These are phyloP conservation scores for Antechinus flavipes DNA, from an alignment of 2,113 vertebrate genomes.

Conservation along the genomic window DNA sequence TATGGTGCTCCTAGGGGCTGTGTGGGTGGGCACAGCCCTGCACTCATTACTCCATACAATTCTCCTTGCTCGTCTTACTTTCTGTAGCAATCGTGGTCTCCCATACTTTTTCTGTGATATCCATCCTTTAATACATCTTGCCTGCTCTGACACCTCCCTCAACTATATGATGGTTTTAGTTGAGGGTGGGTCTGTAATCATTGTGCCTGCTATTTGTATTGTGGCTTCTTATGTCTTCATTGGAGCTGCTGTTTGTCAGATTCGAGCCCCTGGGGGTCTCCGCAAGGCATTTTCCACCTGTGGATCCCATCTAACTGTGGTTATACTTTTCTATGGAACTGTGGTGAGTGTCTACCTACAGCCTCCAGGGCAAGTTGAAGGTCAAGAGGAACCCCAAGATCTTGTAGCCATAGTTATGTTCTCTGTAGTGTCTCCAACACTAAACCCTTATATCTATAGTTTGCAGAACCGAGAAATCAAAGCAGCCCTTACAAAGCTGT, in stretches of 20 bases:
- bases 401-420: not conserved
- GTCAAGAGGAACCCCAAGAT: not conserved
- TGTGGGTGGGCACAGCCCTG: slow-evolving; percentile 42
- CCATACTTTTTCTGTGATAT: slow-evolving; percentile 56
- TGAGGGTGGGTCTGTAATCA: slow-evolving; percentile 25
- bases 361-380: not conserved
- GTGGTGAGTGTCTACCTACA: not conserved
- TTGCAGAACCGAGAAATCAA: not conserved
- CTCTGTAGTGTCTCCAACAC: not conserved
- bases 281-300: not conserved
- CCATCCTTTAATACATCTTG: not conserved
- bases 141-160: slow-evolving; percentile 17
- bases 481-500: not conserved
- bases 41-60: slow-evolving; percentile 44
- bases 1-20: not conserved
- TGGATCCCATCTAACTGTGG: not conserved
- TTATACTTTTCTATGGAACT: not conserved
- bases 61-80: slow-evolving; percentile 35
- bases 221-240: not conserved
- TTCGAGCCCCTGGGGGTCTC: not conserved
- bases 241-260: not conserved
- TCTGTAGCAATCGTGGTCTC: slow-evolving; percentile 17
- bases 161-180: slow-evolving; percentile 34
- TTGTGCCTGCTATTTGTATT: not conserved
- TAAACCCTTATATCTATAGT: not conserved